phyloP scores from a whole-genome alignment of 1,140 invertebrate species.

The Platorchestia sp. region DNA sequence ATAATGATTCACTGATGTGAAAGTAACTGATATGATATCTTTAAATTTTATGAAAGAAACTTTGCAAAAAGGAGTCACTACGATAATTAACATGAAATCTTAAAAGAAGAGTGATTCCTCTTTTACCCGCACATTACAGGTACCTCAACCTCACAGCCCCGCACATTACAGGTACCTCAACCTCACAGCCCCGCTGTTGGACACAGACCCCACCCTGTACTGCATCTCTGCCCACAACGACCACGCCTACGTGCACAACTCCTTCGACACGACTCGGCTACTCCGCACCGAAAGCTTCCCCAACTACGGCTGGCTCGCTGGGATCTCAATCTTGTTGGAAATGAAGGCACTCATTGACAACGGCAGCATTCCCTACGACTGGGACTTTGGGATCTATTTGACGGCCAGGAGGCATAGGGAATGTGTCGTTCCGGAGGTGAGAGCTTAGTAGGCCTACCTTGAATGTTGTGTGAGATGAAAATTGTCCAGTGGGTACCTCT shows the following conservation, averaged over 20 bases:
- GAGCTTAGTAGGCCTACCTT: neutral
- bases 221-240: conserved; percentile 65
- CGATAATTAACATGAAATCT: too few relatives aligned
- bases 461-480: neutral
- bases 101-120: too few relatives aligned
- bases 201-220: conserved; percentile 56
- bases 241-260: conserved; percentile 60
- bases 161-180: conserved; percentile 58
- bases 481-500: too few relatives aligned
- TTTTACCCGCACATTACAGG: too few relatives aligned
- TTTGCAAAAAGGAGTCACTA: too few relatives aligned
- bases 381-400: conserved; percentile 58
- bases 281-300: conserved; percentile 60
- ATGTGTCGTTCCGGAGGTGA: conserved; percentile 62
- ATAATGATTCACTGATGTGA: too few relatives aligned
- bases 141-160: too few relatives aligned
- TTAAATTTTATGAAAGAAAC: too few relatives aligned
- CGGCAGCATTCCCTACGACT: conserved; percentile 32
- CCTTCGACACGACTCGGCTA: conserved; percentile 54
- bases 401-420: conserved; percentile 56
- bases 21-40: too few relatives aligned
- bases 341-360: conserved; percentile 47
- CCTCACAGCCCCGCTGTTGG: conserved; percentile 57
- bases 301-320: conserved; percentile 66
- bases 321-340: conserved; percentile 34